These are phyloP conservation scores for Chrysocyon brachyurus DNA, from an alignment of 2,797 vertebrate species.

Conservation along the genomic window DNA sequence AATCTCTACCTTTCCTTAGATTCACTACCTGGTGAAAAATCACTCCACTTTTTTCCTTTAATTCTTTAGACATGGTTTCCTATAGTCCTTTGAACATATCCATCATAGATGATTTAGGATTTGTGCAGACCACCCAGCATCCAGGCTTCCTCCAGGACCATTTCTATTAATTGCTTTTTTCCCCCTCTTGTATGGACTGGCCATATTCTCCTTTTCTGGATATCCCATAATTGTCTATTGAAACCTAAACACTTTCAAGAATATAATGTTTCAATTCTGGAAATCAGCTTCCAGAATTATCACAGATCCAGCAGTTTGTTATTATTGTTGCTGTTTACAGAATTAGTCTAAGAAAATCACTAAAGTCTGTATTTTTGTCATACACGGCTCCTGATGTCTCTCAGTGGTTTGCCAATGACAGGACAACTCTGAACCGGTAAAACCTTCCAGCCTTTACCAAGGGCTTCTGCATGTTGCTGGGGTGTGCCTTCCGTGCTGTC, in stretches of 20 bases:
- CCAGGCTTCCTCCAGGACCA: background rate
- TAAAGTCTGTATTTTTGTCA: background rate
- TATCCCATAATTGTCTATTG: background rate
- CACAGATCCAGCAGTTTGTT: background rate
- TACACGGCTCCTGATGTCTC: background rate
- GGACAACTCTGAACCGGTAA: background rate
- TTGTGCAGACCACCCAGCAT: background rate
- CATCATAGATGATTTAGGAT: background rate
- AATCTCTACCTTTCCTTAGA: background rate
- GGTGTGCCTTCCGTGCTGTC: background rate
- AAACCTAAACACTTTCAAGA: background rate
- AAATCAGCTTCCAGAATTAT: background rate
- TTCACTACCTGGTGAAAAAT: background rate
- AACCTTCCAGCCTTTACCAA: background rate
- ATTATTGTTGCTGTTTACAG: background rate
- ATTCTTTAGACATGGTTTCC: conserved; percentile 1
- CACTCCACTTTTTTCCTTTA: background rate
- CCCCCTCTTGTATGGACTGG: background rate
- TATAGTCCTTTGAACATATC: background rate
- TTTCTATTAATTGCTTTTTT: background rate
- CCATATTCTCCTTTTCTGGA: background rate
- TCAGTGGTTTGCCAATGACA: background rate
- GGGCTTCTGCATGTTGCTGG: background rate
- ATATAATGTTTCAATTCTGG: background rate
- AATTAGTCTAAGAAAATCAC: background rate